A percentile compares a stretch with the other conserved stretches of the same genome.
Conservation (phyloP, 2,797 vertebrate species). For the Threskiornis aethiopicus region DNA sequence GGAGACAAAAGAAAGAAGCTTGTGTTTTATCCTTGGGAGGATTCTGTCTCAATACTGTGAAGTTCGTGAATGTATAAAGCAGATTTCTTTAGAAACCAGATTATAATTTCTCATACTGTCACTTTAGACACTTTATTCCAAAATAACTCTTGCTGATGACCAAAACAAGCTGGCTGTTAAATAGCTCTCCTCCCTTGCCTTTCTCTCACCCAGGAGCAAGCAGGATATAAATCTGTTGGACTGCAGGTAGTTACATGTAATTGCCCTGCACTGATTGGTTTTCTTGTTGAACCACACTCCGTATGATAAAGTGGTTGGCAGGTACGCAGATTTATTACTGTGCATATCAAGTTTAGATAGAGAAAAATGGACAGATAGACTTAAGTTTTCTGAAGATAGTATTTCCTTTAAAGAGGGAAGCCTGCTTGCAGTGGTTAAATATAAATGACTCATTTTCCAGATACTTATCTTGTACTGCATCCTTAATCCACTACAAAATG, state of each 20-base stretch:
- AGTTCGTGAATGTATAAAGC: rapidly evolving
- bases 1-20: neutral
- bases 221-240: neutral
- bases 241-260: neutral
- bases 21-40: neutral
- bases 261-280: neutral
- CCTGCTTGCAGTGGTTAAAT: neutral
- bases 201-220: neutral
- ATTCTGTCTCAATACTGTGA: neutral
- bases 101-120: neutral
- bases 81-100: neutral
- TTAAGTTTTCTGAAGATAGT: neutral
- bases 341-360: neutral
- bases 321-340: neutral
- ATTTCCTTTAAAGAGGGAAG: neutral
- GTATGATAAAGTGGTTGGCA: neutral
- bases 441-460: neutral
- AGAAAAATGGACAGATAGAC: neutral
- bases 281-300: neutral
- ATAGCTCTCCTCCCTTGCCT: neutral
- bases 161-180: neutral
- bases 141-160: neutral
- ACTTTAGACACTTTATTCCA: neutral
- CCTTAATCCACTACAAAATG: neutral
- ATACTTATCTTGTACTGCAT: neutral